phyloP scores from a whole-genome alignment of 2,888 invertebrate genomes.

The Bombylius major region DNA sequence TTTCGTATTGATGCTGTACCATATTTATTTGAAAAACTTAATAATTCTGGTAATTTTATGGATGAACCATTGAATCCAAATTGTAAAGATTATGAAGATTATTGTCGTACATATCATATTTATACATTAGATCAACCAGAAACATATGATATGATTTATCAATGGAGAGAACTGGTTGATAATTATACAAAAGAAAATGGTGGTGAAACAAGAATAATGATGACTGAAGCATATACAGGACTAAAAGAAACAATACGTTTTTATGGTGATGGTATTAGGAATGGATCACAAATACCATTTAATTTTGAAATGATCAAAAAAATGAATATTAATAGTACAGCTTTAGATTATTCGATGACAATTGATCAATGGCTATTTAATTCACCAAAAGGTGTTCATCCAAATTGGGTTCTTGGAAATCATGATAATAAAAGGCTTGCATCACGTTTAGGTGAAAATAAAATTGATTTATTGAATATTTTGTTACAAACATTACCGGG shows the following conservation, averaged over 20 bases:
- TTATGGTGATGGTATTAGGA: constrained; percentile 35
- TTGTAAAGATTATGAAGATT: constrained; percentile 36
- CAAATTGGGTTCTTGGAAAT: constrained; percentile 50
- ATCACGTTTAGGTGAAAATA: constrained; percentile 51
- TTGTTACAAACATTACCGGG: constrained; percentile 70
- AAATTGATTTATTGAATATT: constrained; percentile 71
- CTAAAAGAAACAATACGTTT: constrained; percentile 41
- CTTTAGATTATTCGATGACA: constrained; percentile 38
- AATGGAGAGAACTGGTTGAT: constrained; percentile 39
- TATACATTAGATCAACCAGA: constrained; percentile 43
- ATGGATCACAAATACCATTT: constrained; percentile 46
- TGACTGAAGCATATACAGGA: constrained; percentile 45
- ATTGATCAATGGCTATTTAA: constrained; percentile 43
- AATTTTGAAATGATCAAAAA: constrained; percentile 46
- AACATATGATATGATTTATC: constrained; percentile 37
- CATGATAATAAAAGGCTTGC: constrained; percentile 61
- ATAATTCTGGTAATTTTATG: constrained; percentile 38
- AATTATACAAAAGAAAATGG: constrained; percentile 43
- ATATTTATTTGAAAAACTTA: constrained; percentile 33
- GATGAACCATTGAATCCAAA: constrained; percentile 41
- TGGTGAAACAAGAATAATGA: constrained; percentile 34
- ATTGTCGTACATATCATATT: constrained; percentile 39
- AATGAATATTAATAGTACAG: constrained; percentile 37
- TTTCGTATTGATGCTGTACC: constrained; percentile 42
- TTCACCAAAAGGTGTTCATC: constrained; percentile 39